These are phyloP conservation scores for Otolemur garnettii DNA, from an alignment of 2,113 vertebrate genomes.

Conservation along the genomic window DNA sequence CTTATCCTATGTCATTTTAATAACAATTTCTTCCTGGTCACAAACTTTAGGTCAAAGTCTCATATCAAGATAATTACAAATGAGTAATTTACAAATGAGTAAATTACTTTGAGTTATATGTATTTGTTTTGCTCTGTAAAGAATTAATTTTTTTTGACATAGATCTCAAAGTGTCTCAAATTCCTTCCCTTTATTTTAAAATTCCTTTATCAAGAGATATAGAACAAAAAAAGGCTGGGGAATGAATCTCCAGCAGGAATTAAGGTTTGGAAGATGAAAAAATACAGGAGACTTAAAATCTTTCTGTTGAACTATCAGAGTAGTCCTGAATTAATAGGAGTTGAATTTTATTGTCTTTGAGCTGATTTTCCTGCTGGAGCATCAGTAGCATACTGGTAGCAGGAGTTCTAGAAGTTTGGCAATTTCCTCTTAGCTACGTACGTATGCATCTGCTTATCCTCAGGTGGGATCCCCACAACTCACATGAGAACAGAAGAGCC, in stretches of 20 bases:
- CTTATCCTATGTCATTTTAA: background rate
- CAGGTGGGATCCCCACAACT: background rate
- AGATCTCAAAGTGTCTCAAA: background rate
- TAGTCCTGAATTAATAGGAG: background rate
- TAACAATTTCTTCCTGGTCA: background rate
- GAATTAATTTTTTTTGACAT: constrained; percentile 18
- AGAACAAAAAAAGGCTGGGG: background rate
- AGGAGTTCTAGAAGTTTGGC: background rate
- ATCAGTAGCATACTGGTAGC: constrained; percentile 29
- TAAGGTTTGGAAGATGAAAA: constrained; percentile 18
- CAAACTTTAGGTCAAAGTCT: background rate
- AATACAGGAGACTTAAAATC: background rate
- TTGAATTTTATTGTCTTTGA: constrained; percentile 47
- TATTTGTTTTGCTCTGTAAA: constrained; percentile 36
- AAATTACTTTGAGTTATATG: constrained; percentile 1
- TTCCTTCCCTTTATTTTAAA: constrained; percentile 39
- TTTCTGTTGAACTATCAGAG: background rate
- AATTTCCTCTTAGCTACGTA: background rate
- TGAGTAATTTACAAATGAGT: no score
- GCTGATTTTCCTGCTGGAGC: constrained; percentile 41
- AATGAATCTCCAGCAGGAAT: constrained; percentile 4
- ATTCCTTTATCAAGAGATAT: constrained; percentile 13
- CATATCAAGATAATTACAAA: constrained; percentile 27
- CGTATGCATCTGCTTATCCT: constrained; percentile 35
- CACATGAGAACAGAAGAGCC: background rate